These are phyloP conservation scores for Arctocebus calabarensis DNA, from an alignment of 2,797 vertebrate genomes.

Conservation along the genomic window DNA sequence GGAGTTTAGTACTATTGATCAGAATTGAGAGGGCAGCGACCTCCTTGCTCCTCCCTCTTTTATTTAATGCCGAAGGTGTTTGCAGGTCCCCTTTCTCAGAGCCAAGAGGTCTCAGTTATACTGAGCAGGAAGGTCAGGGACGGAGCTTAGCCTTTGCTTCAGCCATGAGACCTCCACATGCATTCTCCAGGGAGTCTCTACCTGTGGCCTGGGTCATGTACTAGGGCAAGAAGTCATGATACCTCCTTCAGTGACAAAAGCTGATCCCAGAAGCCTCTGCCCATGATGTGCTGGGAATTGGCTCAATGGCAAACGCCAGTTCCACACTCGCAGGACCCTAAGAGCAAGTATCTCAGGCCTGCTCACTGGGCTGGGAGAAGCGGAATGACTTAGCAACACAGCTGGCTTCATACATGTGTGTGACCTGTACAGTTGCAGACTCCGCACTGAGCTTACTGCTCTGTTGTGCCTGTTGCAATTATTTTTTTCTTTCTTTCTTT, in stretches of 20 bases:
- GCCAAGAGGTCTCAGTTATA: not conserved
- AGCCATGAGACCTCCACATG: not conserved
- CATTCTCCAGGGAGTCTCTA: not conserved
- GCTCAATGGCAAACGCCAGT: not conserved
- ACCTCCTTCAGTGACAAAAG: not conserved
- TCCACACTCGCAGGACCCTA: rapidly evolving
- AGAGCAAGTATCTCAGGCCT: not conserved
- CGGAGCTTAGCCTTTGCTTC: not conserved
- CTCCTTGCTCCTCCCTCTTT: not conserved
- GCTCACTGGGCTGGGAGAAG: not conserved
- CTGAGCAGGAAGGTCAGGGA: not conserved
- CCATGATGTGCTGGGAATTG: not conserved
- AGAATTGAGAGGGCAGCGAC: not conserved
- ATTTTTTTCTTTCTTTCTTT: too few species aligned
- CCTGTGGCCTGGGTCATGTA: not conserved
- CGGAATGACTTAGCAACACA: not conserved
- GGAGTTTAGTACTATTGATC: not conserved
- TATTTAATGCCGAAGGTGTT: not conserved
- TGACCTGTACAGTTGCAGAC: rapidly evolving
- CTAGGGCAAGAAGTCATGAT: not conserved
- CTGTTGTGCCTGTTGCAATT: too few species aligned
- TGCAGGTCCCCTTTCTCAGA: not conserved
- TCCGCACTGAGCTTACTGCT: rapidly evolving
- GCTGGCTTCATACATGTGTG: rapidly evolving
- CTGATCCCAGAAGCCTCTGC: not conserved